Evolutionary conservation across 2,888 invertebrate species (phyloP), one percentile per base, ranked within the genome.

Genomic region (Epiblema foenella): DNA sequence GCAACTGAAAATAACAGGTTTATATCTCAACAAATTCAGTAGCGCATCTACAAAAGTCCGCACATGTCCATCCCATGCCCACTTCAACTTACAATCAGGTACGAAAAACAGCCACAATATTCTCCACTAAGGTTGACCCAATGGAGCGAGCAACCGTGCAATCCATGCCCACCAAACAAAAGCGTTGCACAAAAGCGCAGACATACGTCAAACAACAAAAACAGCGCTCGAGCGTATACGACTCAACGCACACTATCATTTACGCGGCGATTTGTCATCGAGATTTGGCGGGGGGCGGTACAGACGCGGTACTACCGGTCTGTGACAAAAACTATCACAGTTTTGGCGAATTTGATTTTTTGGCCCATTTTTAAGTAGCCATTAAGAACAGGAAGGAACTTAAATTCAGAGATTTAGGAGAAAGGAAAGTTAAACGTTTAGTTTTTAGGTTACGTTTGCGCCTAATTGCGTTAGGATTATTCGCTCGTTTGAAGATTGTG

Each of bases 221-320:
- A 91, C 91, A 90, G 84, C 84, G 83, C 85, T 82, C 82, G 78
- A 79, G 82, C 79, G 77, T 46, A 39, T 76, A 80, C 84, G 81
- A 87, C 77, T 87, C 83, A 85, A 79, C 85, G 89, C 88, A 90
- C 90, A 91, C 90, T 91, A 91, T 91, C 90, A 91, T 91, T 91
- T 91, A 89, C 88, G 87, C 88, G 88, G 88, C 91, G 88, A 93
- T 93, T 92, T 92, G 93, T 93, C 91, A 92, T 91, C 90, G 89
- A 87, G 89, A 90, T 90, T 88, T 82, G 81, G 78, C 77, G 80
- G 83, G 82, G 77, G 79, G 81, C 75, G 79, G 79, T 76, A 85
- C 82, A 78, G 80, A 76, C 74, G 77, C 69, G 65, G 73, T 62
- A 89, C 89, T 74, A 83, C 63, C 75, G 74, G 72, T 78, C 78